Evolutionary conservation across 37 sponge, comb jelly and placozoan genomes (phyloP).

Genomic region (Agelas oroides): DNA sequence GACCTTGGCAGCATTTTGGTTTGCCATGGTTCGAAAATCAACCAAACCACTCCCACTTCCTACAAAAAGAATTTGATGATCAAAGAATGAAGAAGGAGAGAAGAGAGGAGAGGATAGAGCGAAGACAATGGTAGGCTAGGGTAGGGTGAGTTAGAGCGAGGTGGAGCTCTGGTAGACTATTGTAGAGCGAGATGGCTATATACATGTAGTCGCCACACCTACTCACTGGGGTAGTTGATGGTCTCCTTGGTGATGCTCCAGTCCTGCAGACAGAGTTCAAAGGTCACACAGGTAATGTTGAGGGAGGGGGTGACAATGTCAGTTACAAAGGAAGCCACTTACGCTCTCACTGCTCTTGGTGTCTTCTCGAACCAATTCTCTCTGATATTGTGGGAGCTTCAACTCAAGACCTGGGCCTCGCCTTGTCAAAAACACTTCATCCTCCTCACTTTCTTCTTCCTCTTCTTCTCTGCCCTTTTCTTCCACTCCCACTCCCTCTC

Average conservation of each 20-base stretch:
- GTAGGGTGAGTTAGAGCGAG: no score
- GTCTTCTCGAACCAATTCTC: no score
- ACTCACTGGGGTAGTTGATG: conserved; percentile 45
- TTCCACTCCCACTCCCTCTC: neutral
- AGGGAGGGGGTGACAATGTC: neutral
- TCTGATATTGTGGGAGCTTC: neutral
- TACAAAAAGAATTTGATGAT: conserved; percentile 3
- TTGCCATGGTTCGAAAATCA: conserved; percentile 81
- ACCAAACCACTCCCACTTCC: conserved; percentile 48
- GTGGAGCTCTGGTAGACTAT: no score
- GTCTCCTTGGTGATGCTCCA: conserved; percentile 16
- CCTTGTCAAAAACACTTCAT: neutral
- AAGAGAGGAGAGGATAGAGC: neutral
- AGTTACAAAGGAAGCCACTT: no score
- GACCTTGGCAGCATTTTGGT: conserved; percentile 75
- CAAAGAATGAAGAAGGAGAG: neutral
- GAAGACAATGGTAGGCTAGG: no score
- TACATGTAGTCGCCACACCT: no score
- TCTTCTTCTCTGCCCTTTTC: neutral
- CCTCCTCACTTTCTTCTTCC: neutral
- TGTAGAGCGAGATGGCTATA: neutral
- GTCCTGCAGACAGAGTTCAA: no score
- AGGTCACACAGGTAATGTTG: neutral
- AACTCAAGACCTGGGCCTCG: neutral
- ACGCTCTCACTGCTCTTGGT: no score